phyloP scores from a whole-genome alignment of 2,797 vertebrate species.

The Calcarius lapponicus region DNA sequence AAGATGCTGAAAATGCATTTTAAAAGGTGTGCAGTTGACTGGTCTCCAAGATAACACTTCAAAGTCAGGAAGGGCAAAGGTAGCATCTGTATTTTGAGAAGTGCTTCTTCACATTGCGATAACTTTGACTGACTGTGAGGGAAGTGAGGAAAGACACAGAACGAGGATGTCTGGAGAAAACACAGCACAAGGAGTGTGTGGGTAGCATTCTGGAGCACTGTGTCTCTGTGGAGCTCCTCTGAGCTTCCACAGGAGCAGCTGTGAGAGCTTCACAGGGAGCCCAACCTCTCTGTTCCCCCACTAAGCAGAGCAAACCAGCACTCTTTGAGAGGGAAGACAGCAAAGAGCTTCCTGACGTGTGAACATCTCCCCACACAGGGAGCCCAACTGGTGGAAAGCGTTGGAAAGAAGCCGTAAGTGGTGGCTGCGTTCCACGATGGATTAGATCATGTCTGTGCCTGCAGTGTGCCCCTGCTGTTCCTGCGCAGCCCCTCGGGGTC shows the following conservation, averaged over 20 bases:
- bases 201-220: background rate
- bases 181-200: background rate
- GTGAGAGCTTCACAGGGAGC: background rate
- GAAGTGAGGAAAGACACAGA: background rate
- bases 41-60: background rate
- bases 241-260: background rate
- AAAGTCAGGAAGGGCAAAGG: background rate
- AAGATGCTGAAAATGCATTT: background rate
- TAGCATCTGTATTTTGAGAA: background rate
- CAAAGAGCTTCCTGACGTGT: background rate
- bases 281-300: background rate
- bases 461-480: background rate
- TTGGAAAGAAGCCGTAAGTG: background rate
- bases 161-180: background rate
- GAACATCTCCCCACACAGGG: background rate
- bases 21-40: background rate
- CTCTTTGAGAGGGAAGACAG: background rate
- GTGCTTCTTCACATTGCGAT: background rate
- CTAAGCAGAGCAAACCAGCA: background rate
- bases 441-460: background rate
- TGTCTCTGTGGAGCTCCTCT: background rate
- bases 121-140: background rate
- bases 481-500: accelerated
- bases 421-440: accelerated
- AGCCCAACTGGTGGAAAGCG: background rate